Percentiles rank a stretch among this genome's conserved stretches.
Conservation (phyloP, 2,797 vertebrate genomes). For the Galago senegalensis region DNA sequence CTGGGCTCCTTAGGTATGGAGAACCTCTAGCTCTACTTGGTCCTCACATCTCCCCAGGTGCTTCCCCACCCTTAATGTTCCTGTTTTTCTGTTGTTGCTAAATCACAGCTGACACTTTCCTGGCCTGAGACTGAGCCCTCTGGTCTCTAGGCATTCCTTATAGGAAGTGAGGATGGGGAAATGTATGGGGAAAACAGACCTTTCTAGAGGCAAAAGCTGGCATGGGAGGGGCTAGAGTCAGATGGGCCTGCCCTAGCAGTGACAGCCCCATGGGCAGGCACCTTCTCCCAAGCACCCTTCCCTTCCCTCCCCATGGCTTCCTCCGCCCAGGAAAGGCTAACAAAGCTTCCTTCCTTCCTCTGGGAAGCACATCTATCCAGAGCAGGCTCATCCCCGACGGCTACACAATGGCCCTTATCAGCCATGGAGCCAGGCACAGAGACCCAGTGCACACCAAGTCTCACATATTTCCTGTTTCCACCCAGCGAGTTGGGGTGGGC, state of each 20-base stretch:
- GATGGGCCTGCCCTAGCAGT: background rate
- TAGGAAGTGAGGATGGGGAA: slow-evolving; percentile 80
- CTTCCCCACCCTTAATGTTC: slow-evolving; percentile 62
- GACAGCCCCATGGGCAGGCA: background rate
- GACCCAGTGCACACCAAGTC: slow-evolving; percentile 86
- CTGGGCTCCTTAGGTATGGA: slow-evolving; percentile 6
- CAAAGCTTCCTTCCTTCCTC: slow-evolving; percentile 83
- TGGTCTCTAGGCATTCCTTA: slow-evolving; percentile 74
- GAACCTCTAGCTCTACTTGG: background rate
- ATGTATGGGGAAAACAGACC: slow-evolving; percentile 52
- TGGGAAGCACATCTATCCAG: slow-evolving; percentile 87
- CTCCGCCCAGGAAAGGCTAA: slow-evolving; percentile 76
- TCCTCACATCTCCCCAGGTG: slow-evolving; percentile 6
- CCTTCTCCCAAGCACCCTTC: slow-evolving; percentile 44
- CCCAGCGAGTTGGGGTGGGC: slow-evolving; percentile 81
- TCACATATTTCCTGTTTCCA: slow-evolving; percentile 93
- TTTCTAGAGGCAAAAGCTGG: slow-evolving; percentile 77
- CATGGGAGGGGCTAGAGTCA: slow-evolving; percentile 14
- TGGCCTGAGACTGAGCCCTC: slow-evolving; percentile 69
- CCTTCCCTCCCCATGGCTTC: slow-evolving; percentile 20
- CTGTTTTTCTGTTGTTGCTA: slow-evolving; percentile 80
- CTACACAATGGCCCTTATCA: slow-evolving; percentile 92
- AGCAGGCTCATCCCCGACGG: slow-evolving; percentile 88
- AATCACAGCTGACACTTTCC: slow-evolving; percentile 84
- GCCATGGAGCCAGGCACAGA: slow-evolving; percentile 87